These are phyloP conservation scores for Euplagia quadripunctaria DNA, from an alignment of 2,888 invertebrate genomes.

Conservation along the genomic window DNA sequence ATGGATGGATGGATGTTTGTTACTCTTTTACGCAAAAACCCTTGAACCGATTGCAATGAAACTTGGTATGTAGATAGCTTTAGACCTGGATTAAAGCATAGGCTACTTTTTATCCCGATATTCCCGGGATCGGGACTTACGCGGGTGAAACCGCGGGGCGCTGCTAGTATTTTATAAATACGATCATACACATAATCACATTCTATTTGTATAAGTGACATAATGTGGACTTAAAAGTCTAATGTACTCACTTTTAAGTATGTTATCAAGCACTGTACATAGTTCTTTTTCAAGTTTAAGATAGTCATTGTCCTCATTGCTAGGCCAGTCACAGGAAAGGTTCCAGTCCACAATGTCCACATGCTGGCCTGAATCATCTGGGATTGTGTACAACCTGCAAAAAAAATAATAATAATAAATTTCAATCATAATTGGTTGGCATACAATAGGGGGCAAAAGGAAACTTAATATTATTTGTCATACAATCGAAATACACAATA, in stretches of 20 bases:
- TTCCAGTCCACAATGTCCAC: slow-evolving; percentile 80
- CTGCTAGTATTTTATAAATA: background rate
- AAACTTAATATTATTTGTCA: too few species aligned
- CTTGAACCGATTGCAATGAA: too few species aligned
- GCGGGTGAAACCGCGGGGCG: too few species aligned
- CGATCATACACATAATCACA: background rate
- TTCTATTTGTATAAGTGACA: background rate
- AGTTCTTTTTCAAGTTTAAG: slow-evolving; percentile 69
- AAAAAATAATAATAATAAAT: slow-evolving; percentile 21
- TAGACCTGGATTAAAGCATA: too few species aligned
- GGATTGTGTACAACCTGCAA: slow-evolving; percentile 69
- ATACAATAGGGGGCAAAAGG: background rate
- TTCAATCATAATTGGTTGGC: background rate
- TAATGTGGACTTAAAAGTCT: background rate
- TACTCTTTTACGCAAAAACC: too few species aligned
- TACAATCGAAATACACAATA: too few species aligned
- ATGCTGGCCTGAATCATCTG: slow-evolving; percentile 73
- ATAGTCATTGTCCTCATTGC: slow-evolving; percentile 74
- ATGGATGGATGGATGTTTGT: too few species aligned
- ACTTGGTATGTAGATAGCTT: too few species aligned
- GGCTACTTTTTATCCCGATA: too few species aligned
- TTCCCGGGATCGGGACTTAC: too few species aligned
- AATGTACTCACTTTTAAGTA: slow-evolving; percentile 78
- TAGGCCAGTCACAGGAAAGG: slow-evolving; percentile 78
- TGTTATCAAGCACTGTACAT: slow-evolving; percentile 68